A percentile compares a stretch with the other conserved stretches of the same genome.
Evolutionary conservation across 2,113 vertebrate species (phyloP).

Genomic region (Zapus hudsonius): DNA sequence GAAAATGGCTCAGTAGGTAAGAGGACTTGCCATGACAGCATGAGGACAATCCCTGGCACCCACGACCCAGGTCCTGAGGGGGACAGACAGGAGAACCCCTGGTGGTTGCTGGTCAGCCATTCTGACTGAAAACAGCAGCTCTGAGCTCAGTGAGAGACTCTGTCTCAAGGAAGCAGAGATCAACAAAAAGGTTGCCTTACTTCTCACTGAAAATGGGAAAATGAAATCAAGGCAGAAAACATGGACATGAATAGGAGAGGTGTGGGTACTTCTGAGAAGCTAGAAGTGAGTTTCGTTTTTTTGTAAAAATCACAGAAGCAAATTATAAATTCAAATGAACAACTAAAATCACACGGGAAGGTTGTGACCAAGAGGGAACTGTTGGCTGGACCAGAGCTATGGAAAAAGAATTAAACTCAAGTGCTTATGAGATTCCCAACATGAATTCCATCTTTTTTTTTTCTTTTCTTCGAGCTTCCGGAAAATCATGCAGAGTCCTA

Average conservation of each 20-base stretch:
- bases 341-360: neutral
- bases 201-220: neutral
- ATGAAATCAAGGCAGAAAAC: neutral
- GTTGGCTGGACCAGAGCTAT: neutral
- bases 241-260: neutral
- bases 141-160: too few species aligned
- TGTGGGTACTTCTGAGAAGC: neutral
- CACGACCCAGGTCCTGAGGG: too few species aligned
- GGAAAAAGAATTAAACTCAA: neutral
- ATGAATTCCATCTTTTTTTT: neutral
- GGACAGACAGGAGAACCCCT: too few species aligned
- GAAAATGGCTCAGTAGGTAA: too few species aligned
- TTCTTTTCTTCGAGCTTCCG: constrained; percentile 9
- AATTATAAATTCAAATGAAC: neutral
- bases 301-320: neutral
- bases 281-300: neutral
- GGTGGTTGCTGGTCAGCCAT: too few species aligned
- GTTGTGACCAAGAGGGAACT: neutral
- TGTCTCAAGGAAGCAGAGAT: too few species aligned
- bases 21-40: too few species aligned
- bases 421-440: neutral
- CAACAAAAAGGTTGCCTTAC: neutral
- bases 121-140: too few species aligned
- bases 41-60: too few species aligned
- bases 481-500: constrained; percentile 56